phyloP scores from a whole-genome alignment of 2,797 vertebrate species.

The Hippocampus kuda region DNA sequence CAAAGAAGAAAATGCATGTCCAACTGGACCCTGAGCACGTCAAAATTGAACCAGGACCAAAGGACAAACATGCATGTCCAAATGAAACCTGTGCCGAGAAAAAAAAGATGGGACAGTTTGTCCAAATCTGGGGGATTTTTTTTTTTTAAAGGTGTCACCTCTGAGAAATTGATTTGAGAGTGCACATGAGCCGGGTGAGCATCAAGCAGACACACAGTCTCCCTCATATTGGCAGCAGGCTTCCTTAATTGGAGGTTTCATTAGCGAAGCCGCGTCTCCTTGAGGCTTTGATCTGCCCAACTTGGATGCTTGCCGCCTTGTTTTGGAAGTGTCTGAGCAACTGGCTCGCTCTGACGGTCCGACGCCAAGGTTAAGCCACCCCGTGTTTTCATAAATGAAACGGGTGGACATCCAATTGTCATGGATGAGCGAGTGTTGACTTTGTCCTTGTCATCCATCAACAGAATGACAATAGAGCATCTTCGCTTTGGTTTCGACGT shows the following conservation, averaged over 20 bases:
- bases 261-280: conserved; percentile 48
- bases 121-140: no score
- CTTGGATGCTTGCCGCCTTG: neutral
- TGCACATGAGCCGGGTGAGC: neutral
- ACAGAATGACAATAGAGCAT: conserved; percentile 30
- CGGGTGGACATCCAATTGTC: neutral
- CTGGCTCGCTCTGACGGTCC: neutral
- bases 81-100: no score
- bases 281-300: conserved; percentile 60
- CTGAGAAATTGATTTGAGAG: neutral
- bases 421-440: conserved; percentile 7
- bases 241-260: conserved; percentile 57
- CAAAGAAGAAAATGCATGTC: no score
- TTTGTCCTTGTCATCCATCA: conserved; percentile 22
- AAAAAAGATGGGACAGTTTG: no score
- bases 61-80: no score
- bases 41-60: no score
- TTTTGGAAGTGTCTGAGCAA: neutral
- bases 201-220: conserved; percentile 52
- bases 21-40: no score
- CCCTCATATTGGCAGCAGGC: conserved; percentile 32
- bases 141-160: neutral
- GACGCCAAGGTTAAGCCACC: neutral
- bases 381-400: neutral
- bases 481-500: conserved; percentile 35